Conservation (phyloP, 2,888 invertebrate genomes). For the Agrilus biguttatus region DNA sequence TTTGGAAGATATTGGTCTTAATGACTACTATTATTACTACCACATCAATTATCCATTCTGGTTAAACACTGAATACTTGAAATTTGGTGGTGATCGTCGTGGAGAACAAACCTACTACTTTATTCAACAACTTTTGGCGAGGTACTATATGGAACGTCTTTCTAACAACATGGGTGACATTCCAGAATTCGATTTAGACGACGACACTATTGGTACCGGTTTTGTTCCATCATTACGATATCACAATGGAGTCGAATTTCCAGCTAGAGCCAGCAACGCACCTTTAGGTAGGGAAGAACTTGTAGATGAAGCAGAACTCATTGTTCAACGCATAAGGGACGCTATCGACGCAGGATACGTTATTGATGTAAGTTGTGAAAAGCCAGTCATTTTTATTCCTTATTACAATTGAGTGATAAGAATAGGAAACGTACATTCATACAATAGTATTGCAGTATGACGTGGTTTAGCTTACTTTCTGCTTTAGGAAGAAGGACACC, state of each 20-base stretch:
- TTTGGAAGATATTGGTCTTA: constrained; percentile 57
- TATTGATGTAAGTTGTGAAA: constrained; percentile 17
- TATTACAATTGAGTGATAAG: too few species aligned
- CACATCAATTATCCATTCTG: constrained; percentile 49
- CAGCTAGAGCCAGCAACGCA: constrained; percentile 43
- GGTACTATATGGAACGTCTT: constrained; percentile 63
- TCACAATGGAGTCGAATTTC: constrained; percentile 51
- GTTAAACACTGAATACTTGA: constrained; percentile 40
- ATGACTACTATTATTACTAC: constrained; percentile 47
- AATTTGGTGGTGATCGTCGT: constrained; percentile 40
- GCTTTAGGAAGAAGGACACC: constrained; percentile 17
- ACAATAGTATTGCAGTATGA: not conserved
- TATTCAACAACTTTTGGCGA: constrained; percentile 53
- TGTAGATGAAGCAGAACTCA: too few species aligned
- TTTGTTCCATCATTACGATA: constrained; percentile 48
- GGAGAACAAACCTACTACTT: constrained; percentile 50
- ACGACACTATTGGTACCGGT: constrained; percentile 39
- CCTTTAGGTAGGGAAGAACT: too few species aligned
- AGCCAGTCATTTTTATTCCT: too few species aligned
- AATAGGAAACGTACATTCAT: too few species aligned
- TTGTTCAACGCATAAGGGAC: constrained; percentile 32
- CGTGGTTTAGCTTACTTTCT: not conserved
- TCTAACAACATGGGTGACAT: constrained; percentile 56
- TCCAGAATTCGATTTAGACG: constrained; percentile 36
- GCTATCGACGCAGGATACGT: constrained; percentile 42